Evolutionary conservation across 2,888 invertebrate genomes (phyloP), one percentile per base, ranked within the genome.

Genomic region (Actias luna): DNA sequence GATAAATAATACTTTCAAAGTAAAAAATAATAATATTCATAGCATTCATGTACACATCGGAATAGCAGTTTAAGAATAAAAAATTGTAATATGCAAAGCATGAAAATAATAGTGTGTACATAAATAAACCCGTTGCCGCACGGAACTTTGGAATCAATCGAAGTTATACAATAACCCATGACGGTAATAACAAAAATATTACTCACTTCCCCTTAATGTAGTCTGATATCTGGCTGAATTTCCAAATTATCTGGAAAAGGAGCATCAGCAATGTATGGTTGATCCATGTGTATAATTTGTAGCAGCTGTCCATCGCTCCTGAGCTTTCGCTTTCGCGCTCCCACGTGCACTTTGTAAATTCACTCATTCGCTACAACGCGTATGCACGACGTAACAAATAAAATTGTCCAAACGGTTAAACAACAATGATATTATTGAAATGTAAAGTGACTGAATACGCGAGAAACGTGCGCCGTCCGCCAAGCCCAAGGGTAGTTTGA

Each of bases 241-340:
- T 92, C 92, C 92, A 92, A 76, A 92, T 87, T 74, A 92, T 90
- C 78, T 92, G 92, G 67, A 92, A 84, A 62, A 92, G 79, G 75
- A 92, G 77, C 92, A 92, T 92, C 72, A 92, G 77, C 70, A 92
- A 70, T 16, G 90, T 89, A 69, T 92, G 85, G 79, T 89, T 90
- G 70, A 92, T 84, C 92, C 91, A 92, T 70, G 90, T 88, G 82
- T 89, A 92, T 60, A 92, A 70, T 71, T 89, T 91, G 72, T 89
- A 86, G 71, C 91, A 92, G 74, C 86, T 89, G 72, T 92, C 90
- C 92, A 92, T 92, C 69, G 86, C 82, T 78, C 84, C 80, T 66
- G 78, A 77, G 77, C 79, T 80, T 71, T 75, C 76, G 63, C 77
- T 69, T 68, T 85, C 85, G 67, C 83, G 76, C 75, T 84, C 84